These are phyloP conservation scores for Coreoperca whiteheadi DNA, from an alignment of 2,113 vertebrate genomes.

Conservation along the genomic window DNA sequence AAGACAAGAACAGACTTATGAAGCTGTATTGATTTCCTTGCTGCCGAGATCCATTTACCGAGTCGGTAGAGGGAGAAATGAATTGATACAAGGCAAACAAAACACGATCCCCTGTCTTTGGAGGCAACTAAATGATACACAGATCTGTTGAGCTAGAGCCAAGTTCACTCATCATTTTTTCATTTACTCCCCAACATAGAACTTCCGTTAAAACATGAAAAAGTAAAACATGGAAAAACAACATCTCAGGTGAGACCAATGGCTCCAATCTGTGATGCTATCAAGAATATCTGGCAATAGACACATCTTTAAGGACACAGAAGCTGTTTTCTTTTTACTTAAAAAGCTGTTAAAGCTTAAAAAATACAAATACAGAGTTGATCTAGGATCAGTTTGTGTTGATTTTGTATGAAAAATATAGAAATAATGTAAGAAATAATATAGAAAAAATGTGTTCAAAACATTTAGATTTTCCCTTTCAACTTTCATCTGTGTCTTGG, in stretches of 20 bases:
- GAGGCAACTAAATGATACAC: conserved; percentile 48
- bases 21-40: conserved; percentile 62
- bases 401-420: not conserved
- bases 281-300: not conserved
- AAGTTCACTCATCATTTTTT: conserved; percentile 22
- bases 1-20: conserved; percentile 43
- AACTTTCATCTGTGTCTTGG: not conserved
- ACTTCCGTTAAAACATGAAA: not conserved
- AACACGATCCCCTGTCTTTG: conserved; percentile 33
- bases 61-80: conserved; percentile 73
- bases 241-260: not conserved
- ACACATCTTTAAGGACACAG: not conserved
- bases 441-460: not conserved
- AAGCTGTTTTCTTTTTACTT: not conserved
- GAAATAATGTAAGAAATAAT: not conserved
- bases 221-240: not conserved
- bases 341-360: not conserved
- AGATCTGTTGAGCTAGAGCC: conserved; percentile 38
- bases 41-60: conserved; percentile 68
- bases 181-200: not conserved
- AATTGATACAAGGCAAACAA: conserved; percentile 70
- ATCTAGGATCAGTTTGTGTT: not conserved
- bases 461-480: not conserved
- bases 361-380: not conserved
- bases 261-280: not conserved